Conservation (phyloP, 2,797 vertebrate species). For the Labeo calbasu region DNA sequence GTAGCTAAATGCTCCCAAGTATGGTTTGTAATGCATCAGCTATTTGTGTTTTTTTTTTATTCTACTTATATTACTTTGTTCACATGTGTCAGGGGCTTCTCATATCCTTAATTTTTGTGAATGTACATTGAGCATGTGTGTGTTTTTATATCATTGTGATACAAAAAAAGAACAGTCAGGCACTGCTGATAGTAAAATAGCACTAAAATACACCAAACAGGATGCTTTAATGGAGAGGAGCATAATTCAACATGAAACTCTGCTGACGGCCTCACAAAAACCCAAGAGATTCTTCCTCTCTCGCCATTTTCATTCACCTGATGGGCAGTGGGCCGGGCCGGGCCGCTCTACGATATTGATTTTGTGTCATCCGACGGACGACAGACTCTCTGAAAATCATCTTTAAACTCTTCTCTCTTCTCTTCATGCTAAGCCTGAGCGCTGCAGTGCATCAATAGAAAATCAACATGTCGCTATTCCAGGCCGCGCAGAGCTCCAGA, state of each 20-base stretch:
- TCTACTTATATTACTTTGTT: not conserved
- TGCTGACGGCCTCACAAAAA: slow-evolving; percentile 42
- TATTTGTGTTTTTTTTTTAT: not conserved
- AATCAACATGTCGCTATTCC: slow-evolving; percentile 45
- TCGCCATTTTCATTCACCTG: slow-evolving; percentile 51
- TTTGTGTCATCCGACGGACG: slow-evolving; percentile 51
- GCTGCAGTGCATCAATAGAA: slow-evolving; percentile 40
- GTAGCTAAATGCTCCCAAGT: not conserved
- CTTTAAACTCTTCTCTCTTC: slow-evolving; percentile 53
- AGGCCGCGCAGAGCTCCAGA: slow-evolving; percentile 25
- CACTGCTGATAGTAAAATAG: not conserved
- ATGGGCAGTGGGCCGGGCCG: slow-evolving; percentile 46
- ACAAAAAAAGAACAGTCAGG: not conserved
- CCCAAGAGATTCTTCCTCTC: slow-evolving; percentile 29
- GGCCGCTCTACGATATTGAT: slow-evolving; percentile 52
- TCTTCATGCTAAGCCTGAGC: slow-evolving; percentile 33
- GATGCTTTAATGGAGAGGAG: not conserved
- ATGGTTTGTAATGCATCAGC: not conserved
- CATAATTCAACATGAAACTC: slow-evolving; percentile 43
- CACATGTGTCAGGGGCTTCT: not conserved
- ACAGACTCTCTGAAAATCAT: slow-evolving; percentile 54
- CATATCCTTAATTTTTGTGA: not conserved
- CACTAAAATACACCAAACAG: slow-evolving; percentile 20
- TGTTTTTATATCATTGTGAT: not conserved
- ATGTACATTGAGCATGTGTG: not conserved